Percentiles rank a stretch among this genome's conserved stretches.
These are phyloP conservation scores for Hoplodrina blanda DNA, from an alignment of 2,888 invertebrate species.

Conservation along the genomic window DNA sequence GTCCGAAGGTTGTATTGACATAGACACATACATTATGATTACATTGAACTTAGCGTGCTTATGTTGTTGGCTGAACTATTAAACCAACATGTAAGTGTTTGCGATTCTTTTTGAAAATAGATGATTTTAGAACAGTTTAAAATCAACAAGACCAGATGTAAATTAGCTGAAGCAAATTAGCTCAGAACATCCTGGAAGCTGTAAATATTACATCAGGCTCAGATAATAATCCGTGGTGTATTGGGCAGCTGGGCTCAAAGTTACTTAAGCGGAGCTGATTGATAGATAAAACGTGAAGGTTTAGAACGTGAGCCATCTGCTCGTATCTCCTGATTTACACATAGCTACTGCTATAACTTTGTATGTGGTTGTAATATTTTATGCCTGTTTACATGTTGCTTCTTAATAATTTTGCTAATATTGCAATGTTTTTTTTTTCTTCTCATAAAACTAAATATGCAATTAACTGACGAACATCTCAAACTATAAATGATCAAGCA, in stretches of 20 bases:
- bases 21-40: constrained; percentile 50
- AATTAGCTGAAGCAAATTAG: constrained; percentile 28
- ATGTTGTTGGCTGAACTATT: constrained; percentile 34
- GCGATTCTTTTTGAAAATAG: constrained; percentile 24
- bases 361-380: constrained; percentile 43
- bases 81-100: constrained; percentile 38
- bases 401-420: background rate
- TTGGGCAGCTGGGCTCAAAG: constrained; percentile 13
- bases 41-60: constrained; percentile 60
- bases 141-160: constrained; percentile 20
- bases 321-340: constrained; percentile 53
- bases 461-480: background rate
- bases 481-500: background rate
- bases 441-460: background rate
- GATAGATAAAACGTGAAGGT: constrained; percentile 59
- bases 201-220: constrained; percentile 24
- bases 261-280: constrained; percentile 56
- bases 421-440: constrained; percentile 16
- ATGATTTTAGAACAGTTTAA: constrained; percentile 31
- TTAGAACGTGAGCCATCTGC: constrained; percentile 51
- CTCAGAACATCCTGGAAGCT: constrained; percentile 28
- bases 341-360: constrained; percentile 4
- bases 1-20: constrained; percentile 64
- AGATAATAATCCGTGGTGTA: constrained; percentile 17
- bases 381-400: constrained; percentile 31